Evolutionary conservation across 2,888 invertebrate genomes (phyloP).

Genomic region (Melanotus villosus): DNA sequence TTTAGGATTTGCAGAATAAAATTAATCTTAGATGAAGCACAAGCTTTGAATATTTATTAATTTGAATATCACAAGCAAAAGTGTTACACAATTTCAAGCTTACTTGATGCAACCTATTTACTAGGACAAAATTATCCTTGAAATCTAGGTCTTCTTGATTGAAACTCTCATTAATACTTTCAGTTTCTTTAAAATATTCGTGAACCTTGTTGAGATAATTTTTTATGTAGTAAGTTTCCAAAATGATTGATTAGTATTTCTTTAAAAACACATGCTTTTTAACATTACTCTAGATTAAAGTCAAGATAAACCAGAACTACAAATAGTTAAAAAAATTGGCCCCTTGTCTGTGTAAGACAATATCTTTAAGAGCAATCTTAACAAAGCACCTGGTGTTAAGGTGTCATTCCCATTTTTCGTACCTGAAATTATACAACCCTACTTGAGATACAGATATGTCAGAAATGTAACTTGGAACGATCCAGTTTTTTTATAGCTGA

Average conservation of each 20-base stretch:
- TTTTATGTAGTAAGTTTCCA: too few relatives aligned
- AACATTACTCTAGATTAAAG: slow-evolving; percentile 13
- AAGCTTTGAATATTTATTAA: too few relatives aligned
- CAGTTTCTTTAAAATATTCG: too few relatives aligned
- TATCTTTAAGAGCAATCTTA: slow-evolving; percentile 30
- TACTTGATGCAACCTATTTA: too few relatives aligned
- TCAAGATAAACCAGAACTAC: slow-evolving; percentile 22
- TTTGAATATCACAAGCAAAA: too few relatives aligned
- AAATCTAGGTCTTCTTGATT: background rate
- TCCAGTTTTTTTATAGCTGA: slow-evolving; percentile 34
- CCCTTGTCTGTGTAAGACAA: slow-evolving; percentile 33
- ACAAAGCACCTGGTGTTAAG: slow-evolving; percentile 39
- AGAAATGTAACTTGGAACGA: slow-evolving; percentile 51
- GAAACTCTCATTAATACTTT: too few relatives aligned
- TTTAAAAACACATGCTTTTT: slow-evolving; percentile 22
- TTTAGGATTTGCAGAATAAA: too few relatives aligned
- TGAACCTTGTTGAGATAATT: too few relatives aligned
- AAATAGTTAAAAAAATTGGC: slow-evolving; percentile 27
- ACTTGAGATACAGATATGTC: slow-evolving; percentile 44
- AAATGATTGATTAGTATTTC: slow-evolving; percentile 28
- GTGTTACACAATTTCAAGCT: too few relatives aligned
- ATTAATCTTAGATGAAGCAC: too few relatives aligned
- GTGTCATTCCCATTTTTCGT: slow-evolving; percentile 30
- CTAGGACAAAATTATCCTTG: too few relatives aligned
- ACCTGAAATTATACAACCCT: slow-evolving; percentile 33